Conservation (phyloP, 2,888 invertebrate species). For the Chaitophorus viminalis region DNA sequence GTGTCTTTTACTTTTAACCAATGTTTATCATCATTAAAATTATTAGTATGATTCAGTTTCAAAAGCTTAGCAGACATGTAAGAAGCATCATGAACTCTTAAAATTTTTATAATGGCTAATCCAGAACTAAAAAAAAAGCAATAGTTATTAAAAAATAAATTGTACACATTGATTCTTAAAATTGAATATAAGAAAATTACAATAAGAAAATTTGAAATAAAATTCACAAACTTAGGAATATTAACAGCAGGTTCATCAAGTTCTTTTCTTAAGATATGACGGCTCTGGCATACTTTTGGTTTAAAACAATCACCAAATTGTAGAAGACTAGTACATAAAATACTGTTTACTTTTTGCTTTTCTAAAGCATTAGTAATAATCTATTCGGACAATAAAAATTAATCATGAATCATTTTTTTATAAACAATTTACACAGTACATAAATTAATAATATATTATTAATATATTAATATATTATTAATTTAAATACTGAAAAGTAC, state of each 20-base stretch:
- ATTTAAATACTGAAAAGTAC: no score
- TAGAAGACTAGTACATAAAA: slow-evolving; percentile 3
- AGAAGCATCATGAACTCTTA: slow-evolving; percentile 48
- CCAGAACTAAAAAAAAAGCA: slow-evolving; percentile 9
- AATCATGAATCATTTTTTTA: not conserved
- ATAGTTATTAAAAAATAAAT: not conserved
- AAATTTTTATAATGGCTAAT: slow-evolving; percentile 45
- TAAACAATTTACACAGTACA: not conserved
- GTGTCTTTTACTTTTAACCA: slow-evolving; percentile 31
- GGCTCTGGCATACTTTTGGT: slow-evolving; percentile 3
- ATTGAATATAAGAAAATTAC: not conserved
- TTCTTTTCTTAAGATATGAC: slow-evolving; percentile 41
- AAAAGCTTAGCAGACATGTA: slow-evolving; percentile 55
- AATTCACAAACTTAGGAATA: slow-evolving; percentile 37
- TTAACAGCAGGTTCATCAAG: slow-evolving; percentile 20
- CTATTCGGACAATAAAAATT: slow-evolving; percentile 10
- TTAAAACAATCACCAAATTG: slow-evolving; percentile 44
- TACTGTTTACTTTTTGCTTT: slow-evolving; percentile 15
- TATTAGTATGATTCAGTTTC: slow-evolving; percentile 37
- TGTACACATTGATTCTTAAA: not conserved
- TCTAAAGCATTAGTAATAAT: slow-evolving; percentile 21
- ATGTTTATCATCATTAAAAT: slow-evolving; percentile 27
- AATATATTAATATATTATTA: not conserved
- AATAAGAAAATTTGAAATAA: not conserved
- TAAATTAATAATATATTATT: not conserved